phyloP scores from a whole-genome alignment of 37 sponge, comb jelly and placozoan genomes.

The Tethya wilhelma region DNA sequence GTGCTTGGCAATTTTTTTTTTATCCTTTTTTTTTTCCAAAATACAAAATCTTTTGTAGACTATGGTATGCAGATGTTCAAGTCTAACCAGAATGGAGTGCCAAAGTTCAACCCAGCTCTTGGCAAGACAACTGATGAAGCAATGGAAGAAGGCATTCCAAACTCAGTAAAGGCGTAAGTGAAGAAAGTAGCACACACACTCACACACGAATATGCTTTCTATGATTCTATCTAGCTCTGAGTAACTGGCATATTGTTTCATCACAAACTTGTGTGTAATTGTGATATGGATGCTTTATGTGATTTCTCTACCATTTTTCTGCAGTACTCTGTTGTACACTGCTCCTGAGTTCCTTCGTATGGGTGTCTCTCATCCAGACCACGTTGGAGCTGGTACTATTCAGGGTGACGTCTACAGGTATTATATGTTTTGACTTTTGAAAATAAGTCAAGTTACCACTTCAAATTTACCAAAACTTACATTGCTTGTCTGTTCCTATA shows the following conservation, averaged over 20 bases:
- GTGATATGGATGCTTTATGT: background rate
- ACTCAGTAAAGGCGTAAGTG: constrained; percentile 9
- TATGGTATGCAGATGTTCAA: constrained; percentile 61
- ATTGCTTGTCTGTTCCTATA: no score
- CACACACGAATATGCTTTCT: background rate
- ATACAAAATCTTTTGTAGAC: constrained; percentile 17
- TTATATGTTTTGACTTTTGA: background rate
- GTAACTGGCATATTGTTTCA: no score
- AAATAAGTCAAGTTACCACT: no score
- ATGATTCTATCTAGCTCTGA: no score
- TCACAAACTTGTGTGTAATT: background rate
- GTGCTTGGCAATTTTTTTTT: background rate
- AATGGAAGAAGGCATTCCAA: constrained; percentile 10
- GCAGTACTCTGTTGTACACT: constrained; percentile 55
- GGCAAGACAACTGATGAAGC: background rate
- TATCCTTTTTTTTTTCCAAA: background rate
- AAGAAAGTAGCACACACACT: no score
- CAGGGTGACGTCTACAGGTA: constrained; percentile 70
- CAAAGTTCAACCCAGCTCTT: constrained; percentile 38
- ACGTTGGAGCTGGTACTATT: constrained; percentile 51
- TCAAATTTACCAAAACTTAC: no score
- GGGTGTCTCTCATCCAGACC: constrained; percentile 53
- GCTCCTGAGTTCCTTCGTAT: constrained; percentile 61
- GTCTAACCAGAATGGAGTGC: constrained; percentile 57
- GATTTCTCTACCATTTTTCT: background rate